phyloP scores from a whole-genome alignment of 2,888 invertebrate genomes.

The Folsomia candida region DNA sequence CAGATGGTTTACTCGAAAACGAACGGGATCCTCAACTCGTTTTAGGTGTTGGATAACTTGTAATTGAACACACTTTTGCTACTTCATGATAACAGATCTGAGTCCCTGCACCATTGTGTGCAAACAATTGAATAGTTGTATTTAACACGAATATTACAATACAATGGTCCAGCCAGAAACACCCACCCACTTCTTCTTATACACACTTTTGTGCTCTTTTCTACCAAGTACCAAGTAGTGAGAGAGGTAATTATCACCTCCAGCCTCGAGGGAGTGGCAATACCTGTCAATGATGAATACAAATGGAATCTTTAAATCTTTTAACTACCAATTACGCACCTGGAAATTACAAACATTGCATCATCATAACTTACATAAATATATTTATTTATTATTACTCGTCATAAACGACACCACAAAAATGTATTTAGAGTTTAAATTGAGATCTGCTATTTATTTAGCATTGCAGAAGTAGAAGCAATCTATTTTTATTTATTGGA shows the following conservation, averaged over 20 bases:
- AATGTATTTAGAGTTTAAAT: no score
- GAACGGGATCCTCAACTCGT: no score
- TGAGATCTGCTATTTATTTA: no score
- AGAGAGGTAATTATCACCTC: neutral
- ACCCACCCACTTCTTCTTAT: no score
- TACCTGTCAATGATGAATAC: neutral
- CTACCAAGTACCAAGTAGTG: neutral
- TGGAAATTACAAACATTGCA: constrained; percentile 3
- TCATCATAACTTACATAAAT: no score
- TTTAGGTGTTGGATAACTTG: no score
- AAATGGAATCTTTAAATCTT: constrained; percentile 6
- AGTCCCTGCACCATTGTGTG: neutral
- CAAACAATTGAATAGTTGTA: neutral
- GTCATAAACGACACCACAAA: no score
- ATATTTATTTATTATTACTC: no score
- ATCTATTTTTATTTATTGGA: no score
- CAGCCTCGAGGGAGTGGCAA: neutral
- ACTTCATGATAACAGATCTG: neutral
- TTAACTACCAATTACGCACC: constrained; percentile 5
- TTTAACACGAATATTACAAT: neutral
- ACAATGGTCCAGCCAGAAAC: neutral
- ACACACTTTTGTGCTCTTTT: no score
- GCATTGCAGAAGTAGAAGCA: no score
- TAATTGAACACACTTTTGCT: neutral
- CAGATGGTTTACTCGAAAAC: neutral